These are phyloP conservation scores for Tupaia chinensis DNA, from an alignment of 2,113 vertebrate genomes.

Conservation along the genomic window DNA sequence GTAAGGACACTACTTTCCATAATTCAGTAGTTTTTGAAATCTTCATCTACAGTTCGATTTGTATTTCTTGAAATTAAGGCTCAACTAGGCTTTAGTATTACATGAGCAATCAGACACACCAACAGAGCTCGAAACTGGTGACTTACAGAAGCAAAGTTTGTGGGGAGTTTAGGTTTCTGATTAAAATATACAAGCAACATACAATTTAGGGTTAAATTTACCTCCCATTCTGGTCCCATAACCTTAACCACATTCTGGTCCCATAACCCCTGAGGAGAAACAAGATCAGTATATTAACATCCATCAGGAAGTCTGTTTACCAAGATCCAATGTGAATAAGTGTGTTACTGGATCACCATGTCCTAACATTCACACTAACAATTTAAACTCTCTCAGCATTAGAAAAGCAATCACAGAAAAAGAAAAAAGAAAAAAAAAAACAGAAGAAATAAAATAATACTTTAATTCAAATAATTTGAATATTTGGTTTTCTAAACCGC, in stretches of 20 bases:
- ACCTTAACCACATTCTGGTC: background rate
- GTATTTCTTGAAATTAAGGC: slow-evolving; percentile 68
- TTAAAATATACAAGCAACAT: slow-evolving; percentile 61
- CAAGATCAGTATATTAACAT: slow-evolving; percentile 49
- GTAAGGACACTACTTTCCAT: slow-evolving; percentile 30
- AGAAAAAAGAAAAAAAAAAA: slow-evolving; percentile 39
- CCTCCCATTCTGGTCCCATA: slow-evolving; percentile 16
- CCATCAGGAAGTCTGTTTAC: background rate
- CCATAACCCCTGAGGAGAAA: slow-evolving; percentile 41
- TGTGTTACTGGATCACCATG: background rate
- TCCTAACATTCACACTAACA: slow-evolving; percentile 19
- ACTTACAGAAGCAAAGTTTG: slow-evolving; percentile 59
- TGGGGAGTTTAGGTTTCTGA: slow-evolving; percentile 63
- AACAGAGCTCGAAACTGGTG: slow-evolving; percentile 60
- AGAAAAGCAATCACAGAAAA: slow-evolving; percentile 56
- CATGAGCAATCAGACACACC: slow-evolving; percentile 68
- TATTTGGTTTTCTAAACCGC: slow-evolving; percentile 24
- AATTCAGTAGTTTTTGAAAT: slow-evolving; percentile 63
- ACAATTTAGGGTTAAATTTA: slow-evolving; percentile 63
- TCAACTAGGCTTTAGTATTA: slow-evolving; percentile 71
- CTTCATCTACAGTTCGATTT: slow-evolving; percentile 51
- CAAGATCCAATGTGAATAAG: slow-evolving; percentile 30
- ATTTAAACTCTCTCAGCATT: slow-evolving; percentile 36
- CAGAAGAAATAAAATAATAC: slow-evolving; percentile 48
- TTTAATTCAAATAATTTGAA: slow-evolving; percentile 13